Conservation (phyloP, 2,888 invertebrate species). For the Agrotis segetum region DNA sequence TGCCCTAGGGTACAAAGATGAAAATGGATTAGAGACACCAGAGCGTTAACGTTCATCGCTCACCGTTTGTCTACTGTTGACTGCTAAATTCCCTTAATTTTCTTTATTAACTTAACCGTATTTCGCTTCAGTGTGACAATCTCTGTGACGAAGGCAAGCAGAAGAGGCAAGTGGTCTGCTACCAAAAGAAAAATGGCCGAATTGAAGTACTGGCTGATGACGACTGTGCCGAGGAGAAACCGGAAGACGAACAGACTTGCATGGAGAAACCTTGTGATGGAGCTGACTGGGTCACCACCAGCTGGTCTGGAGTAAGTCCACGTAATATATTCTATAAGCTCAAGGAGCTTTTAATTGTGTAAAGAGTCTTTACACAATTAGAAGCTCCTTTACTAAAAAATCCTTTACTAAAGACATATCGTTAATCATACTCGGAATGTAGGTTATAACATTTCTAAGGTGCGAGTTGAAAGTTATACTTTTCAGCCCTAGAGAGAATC, state of each 20-base stretch:
- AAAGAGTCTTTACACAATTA: no score
- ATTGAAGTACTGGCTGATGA: slow-evolving; percentile 93
- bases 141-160: slow-evolving; percentile 97
- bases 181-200: slow-evolving; percentile 92
- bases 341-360: no score
- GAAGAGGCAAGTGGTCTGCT: slow-evolving; percentile 95
- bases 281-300: slow-evolving; percentile 96
- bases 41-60: no score
- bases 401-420: no score
- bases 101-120: not conserved
- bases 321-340: not conserved
- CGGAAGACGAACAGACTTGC: slow-evolving; percentile 93
- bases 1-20: no score
- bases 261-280: slow-evolving; percentile 96
- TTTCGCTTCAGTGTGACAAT: slow-evolving; percentile 93
- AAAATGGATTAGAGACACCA: no score
- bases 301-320: slow-evolving; percentile 96
- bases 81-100: not conserved
- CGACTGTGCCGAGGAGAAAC: slow-evolving; percentile 93
- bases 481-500: no score
- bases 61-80: not conserved
- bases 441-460: no score
- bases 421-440: no score
- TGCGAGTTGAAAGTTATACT: no score
- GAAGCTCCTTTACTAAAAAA: no score